Conservation (phyloP, 2,113 vertebrate genomes). For the Glaucomys volans region DNA sequence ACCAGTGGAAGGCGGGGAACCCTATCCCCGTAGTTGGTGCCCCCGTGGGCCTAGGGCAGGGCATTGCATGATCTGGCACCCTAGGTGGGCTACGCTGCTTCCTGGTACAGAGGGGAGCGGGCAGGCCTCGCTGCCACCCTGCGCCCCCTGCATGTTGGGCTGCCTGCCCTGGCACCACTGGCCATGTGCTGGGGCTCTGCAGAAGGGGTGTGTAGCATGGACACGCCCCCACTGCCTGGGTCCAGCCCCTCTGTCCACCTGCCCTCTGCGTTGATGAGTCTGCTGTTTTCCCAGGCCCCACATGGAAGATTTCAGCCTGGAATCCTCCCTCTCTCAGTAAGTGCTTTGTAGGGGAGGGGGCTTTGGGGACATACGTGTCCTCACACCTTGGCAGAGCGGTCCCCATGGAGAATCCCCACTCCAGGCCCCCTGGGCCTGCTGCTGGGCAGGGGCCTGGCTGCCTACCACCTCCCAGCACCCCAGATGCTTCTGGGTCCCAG, state of each 20-base stretch:
- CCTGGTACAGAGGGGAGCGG: fast-evolving
- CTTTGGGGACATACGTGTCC: background rate
- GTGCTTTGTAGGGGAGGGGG: constrained; percentile 66
- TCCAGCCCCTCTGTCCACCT: background rate
- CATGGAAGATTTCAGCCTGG: constrained; percentile 95
- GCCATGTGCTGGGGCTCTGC: fast-evolving
- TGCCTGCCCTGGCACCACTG: background rate
- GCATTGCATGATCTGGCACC: background rate
- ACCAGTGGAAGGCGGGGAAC: background rate
- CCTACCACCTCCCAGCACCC: background rate
- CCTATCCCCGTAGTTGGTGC: fast-evolving
- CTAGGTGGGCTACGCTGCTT: background rate
- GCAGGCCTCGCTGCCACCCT: background rate
- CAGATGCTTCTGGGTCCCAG: background rate
- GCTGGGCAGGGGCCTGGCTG: fast-evolving
- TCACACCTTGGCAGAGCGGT: background rate
- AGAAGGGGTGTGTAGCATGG: background rate
- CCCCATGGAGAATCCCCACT: fast-evolving
- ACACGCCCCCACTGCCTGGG: fast-evolving
- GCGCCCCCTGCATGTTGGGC: background rate
- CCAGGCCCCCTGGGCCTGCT: background rate
- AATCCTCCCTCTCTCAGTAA: constrained; percentile 94
- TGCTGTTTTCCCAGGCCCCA: constrained; percentile 83
- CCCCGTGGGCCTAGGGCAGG: fast-evolving
- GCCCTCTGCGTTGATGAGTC: constrained; percentile 68